These are phyloP conservation scores for Meloe dianella DNA, from an alignment of 2,888 invertebrate species.

Conservation along the genomic window DNA sequence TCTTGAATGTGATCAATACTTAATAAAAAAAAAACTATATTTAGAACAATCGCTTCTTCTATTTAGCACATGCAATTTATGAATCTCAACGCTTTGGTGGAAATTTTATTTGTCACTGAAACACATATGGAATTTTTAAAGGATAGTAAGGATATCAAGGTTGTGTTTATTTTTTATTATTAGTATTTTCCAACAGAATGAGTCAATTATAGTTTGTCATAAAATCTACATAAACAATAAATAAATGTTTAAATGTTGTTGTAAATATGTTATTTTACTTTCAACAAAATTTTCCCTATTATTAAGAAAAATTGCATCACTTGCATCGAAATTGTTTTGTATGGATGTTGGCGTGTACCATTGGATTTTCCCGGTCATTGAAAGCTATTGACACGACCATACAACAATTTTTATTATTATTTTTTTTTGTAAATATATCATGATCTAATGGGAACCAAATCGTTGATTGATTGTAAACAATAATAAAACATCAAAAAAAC, in stretches of 20 bases:
- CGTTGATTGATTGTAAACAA: not conserved
- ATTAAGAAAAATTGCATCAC: constrained; percentile 22
- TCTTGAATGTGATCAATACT: no score
- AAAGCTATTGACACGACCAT: not conserved
- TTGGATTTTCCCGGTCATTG: constrained; percentile 30
- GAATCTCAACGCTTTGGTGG: not conserved
- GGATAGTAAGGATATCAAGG: not conserved
- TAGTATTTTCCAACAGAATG: not conserved
- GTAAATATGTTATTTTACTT: not conserved
- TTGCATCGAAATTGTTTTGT: constrained; percentile 5
- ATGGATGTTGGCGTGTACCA: constrained; percentile 13
- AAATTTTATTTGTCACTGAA: not conserved
- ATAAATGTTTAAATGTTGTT: not conserved
- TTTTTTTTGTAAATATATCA: not conserved
- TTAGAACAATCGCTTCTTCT: no score
- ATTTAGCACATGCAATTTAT: not conserved
- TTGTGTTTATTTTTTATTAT: not conserved
- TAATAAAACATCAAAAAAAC: not conserved
- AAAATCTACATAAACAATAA: not conserved
- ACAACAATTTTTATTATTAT: not conserved
- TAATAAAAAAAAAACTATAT: no score
- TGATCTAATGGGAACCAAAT: not conserved
- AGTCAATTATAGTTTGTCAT: not conserved
- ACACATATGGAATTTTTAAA: not conserved
- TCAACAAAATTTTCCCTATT: not conserved